Evolutionary conservation across 2,113 vertebrate species (phyloP), one percentile per base, ranked within the genome.

Genomic region (Megaceryle torquata): DNA sequence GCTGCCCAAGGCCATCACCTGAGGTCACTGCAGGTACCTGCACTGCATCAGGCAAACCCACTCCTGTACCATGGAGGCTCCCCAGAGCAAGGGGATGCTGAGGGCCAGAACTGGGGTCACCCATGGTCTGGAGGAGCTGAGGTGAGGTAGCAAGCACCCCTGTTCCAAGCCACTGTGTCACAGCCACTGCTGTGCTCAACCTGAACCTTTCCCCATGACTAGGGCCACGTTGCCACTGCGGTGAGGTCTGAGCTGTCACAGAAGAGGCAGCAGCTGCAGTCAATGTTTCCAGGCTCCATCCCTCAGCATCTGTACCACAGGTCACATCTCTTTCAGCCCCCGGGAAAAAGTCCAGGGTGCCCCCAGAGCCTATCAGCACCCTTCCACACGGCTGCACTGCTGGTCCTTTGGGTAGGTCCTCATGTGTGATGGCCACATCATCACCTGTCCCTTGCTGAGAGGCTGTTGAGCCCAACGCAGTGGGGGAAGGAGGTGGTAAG

Each of bases 11-110:
- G 22, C 18, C 63, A 12, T 0, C 5, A 7, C 33, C 35, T 5
- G 15, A n/a, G 19, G 56, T 25, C 31, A 12, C 63, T 2, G 28
- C 35, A 63, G 79, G 14, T 24, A 8, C 18, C 25, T 1, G 8
- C 0, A 2, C 7, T 6, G 33, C 53, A 39, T 17, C 29, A 0
- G 0, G 2, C 0, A 11, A 67, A n/a, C 24, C 56, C 10, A 7
- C 13, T 3, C 15, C 79, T 7, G 46, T 33, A 11, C 31, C 19
- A 5, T 0, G 4, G 28, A 12, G 20, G 9, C 19, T 29, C 43
- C 29, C 57, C 37, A 3, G 10, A 61, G 51, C 20, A 3, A 24
- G 15, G 20, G 1, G 28, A 5, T 2, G 9, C 44, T 7, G 2
- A 20, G 56, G 75, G 35, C 11, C 65, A 16, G 67, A 10, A 5